These are phyloP conservation scores for Chrysaora quinquecirrha DNA, from an alignment of 30 jellyfish, hydroid and myxozoan genomes.

Conservation along the genomic window DNA sequence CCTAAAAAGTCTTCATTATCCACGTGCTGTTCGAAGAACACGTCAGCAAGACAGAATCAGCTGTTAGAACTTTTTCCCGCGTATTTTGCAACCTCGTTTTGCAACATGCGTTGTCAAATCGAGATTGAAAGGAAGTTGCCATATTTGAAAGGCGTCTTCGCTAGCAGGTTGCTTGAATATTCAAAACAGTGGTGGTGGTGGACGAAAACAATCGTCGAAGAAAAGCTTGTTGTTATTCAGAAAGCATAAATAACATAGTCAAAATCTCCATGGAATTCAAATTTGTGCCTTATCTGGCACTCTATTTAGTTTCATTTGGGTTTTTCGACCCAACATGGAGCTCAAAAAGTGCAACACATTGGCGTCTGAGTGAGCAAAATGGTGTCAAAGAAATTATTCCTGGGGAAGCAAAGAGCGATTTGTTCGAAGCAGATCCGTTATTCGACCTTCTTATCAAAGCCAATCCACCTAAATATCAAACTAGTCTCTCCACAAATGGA, in stretches of 20 bases:
- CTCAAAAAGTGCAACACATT: conserved; percentile 73
- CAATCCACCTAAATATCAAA: conserved; percentile 56
- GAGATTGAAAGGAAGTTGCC: too few relatives aligned
- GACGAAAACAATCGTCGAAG: too few relatives aligned
- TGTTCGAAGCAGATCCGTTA: conserved; percentile 69
- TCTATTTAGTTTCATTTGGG: conserved; percentile 58
- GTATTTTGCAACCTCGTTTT: too few relatives aligned
- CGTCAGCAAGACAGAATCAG: too few relatives aligned
- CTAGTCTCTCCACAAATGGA: conserved; percentile 24
- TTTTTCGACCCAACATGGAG: conserved; percentile 29
- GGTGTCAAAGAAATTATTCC: conserved; percentile 68
- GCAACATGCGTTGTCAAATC: too few relatives aligned
- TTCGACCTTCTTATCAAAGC: conserved; percentile 63
- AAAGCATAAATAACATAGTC: not conserved
- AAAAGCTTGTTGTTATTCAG: too few relatives aligned
- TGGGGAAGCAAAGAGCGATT: conserved; percentile 59
- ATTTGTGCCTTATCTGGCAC: conserved; percentile 45
- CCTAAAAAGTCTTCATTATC: too few relatives aligned
- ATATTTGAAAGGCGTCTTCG: too few relatives aligned
- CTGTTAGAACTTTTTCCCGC: too few relatives aligned
- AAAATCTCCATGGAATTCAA: conserved; percentile 5
- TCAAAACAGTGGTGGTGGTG: too few relatives aligned
- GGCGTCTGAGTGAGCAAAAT: conserved; percentile 77
- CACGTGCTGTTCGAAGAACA: too few relatives aligned
- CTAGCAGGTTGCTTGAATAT: too few relatives aligned